These are phyloP conservation scores for Anthopleura sola DNA, from an alignment of 64 coral and sea anemone genomes.

Conservation along the genomic window DNA sequence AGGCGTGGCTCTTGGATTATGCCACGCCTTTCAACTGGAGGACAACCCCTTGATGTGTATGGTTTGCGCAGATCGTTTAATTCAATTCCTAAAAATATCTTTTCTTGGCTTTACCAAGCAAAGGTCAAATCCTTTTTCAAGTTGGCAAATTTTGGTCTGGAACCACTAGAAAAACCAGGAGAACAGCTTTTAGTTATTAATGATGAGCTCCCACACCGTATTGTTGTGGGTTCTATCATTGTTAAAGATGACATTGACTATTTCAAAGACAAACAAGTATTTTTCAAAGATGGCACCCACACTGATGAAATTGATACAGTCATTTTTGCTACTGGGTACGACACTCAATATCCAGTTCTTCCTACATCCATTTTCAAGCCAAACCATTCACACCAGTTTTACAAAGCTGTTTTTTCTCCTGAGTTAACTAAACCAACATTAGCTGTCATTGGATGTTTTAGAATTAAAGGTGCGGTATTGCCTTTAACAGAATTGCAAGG, in stretches of 20 bases:
- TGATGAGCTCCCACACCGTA: slow-evolving; percentile 66
- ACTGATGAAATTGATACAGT: slow-evolving; percentile 59
- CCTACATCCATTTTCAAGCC: slow-evolving; percentile 30
- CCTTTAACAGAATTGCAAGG: slow-evolving; percentile 55
- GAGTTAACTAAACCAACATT: slow-evolving; percentile 24
- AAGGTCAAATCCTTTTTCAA: slow-evolving; percentile 14
- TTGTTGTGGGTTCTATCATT: slow-evolving; percentile 57
- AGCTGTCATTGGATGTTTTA: slow-evolving; percentile 53
- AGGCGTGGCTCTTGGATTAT: slow-evolving; percentile 40
- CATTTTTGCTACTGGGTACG: slow-evolving; percentile 67
- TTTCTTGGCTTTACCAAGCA: neutral
- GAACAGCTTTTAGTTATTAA: slow-evolving; percentile 32
- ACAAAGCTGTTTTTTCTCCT: slow-evolving; percentile 67
- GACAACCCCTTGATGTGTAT: slow-evolving; percentile 32
- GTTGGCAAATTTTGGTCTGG: slow-evolving; percentile 56
- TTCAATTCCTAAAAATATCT: slow-evolving; percentile 5
- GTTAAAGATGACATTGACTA: slow-evolving; percentile 48
- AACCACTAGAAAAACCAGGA: neutral
- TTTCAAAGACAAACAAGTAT: slow-evolving; percentile 20
- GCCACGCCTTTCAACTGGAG: slow-evolving; percentile 31
- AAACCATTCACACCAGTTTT: slow-evolving; percentile 38
- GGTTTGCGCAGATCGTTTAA: slow-evolving; percentile 3
- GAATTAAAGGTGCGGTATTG: slow-evolving; percentile 22
- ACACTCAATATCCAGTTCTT: slow-evolving; percentile 50
- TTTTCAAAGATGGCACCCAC: slow-evolving; percentile 39